Base-by-base conservation (phyloP, 2,797 vertebrate species). In the Myotis pilosus region DNA sequence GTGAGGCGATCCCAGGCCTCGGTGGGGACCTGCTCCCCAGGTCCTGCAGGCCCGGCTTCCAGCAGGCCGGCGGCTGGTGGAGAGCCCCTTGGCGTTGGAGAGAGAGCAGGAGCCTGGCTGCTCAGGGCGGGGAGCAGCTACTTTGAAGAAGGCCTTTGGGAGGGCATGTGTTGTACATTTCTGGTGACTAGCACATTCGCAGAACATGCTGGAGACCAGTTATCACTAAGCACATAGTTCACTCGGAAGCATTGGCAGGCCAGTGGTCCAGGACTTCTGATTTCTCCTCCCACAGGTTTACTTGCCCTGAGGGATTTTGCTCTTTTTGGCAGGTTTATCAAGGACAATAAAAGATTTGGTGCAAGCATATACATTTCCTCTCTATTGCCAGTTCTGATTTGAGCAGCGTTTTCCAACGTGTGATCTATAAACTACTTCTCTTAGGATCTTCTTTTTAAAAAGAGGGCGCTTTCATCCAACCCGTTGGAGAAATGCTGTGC, bases 31-130 rank as follows among this genome's bases (percentile, higher is more conserved):
- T 76, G 92, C 66, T 95, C 92, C 92, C 85, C 96, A 71, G 92
- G 89, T 91, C 96, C 85, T 89, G 87, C 69, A 96, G 92, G 89
- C 91, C 82, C 23, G 89, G 62, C 92, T 94, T 94, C 92, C 94
- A 91, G 94, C 69, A 69, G 79, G 62, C 89, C 80, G 44, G 57
- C 51, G 53, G 68, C 80, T 93, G 87, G 57, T 93, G 22, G 66
- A 94, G 62, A 93, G 23, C 20, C 84, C 71, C 44, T 62, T 66
- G 69, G 53, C 89, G 91, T 71, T 66, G 64, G 53, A 87, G 74
- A 57, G 36, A 76, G 19, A 72, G 51, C 92, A 55, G 30, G 75
- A 86, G 36, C 51, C 89, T 82, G 78, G 33, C 23, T 87, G n/a
- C 68, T 75, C 51, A 49, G 36, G 53, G 92, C 92, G 49, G 95